These are phyloP conservation scores for Apamea epomidion DNA, from an alignment of 2,888 invertebrate genomes.

Conservation along the genomic window DNA sequence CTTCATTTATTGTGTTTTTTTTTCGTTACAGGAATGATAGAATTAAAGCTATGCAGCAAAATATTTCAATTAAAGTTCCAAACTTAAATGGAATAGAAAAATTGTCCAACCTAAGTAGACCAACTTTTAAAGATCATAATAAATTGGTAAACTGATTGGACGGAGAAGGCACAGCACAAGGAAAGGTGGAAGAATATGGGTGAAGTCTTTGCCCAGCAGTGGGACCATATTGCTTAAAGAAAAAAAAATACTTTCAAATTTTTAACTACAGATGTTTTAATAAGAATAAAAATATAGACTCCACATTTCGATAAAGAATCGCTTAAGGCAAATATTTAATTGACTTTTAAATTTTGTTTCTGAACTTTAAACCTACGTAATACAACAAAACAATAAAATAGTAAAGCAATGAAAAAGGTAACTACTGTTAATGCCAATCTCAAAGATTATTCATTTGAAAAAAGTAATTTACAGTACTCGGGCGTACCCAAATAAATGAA, in stretches of 20 bases:
- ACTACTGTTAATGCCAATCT: too few species aligned
- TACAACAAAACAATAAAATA: neutral
- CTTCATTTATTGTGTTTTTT: neutral
- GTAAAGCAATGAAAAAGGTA: neutral
- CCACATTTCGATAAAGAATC: neutral
- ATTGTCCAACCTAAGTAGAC: neutral
- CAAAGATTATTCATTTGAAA: neutral
- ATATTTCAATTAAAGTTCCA: neutral
- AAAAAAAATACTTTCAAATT: too few species aligned
- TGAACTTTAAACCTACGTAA: neutral
- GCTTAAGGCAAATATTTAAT: neutral
- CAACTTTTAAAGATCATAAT: neutral
- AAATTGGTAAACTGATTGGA: neutral
- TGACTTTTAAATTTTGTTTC: neutral
- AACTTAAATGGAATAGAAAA: neutral
- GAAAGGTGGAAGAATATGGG: too few species aligned
- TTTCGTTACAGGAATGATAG: too few species aligned
- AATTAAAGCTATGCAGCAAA: neutral
- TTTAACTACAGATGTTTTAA: too few species aligned
- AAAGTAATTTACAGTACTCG: neutral
- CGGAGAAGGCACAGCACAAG: too few species aligned
- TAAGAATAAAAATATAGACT: too few species aligned
- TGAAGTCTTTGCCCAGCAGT: too few species aligned
- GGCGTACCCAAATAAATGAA: neutral
- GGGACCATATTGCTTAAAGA: too few species aligned